Conservation (phyloP, 2,888 invertebrate genomes). For the Exephanes ischioxanthus region DNA sequence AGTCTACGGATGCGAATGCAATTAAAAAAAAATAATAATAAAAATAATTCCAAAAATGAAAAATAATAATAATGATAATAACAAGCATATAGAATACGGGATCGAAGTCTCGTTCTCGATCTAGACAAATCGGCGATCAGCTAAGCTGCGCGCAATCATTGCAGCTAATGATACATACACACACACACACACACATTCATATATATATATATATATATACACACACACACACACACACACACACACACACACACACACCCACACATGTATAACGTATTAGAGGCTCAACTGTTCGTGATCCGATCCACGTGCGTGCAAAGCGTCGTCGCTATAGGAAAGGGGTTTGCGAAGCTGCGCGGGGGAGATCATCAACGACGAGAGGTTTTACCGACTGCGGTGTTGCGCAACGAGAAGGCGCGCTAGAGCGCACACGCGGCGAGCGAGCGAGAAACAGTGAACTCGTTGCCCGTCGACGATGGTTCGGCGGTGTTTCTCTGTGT, state of each 20-base stretch:
- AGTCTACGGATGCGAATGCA: conserved; percentile 35
- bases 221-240: too few species aligned
- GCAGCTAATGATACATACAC: conserved; percentile 3
- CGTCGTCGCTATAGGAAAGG: neutral
- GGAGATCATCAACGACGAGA: conserved; percentile 1
- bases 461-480: neutral
- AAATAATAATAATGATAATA: neutral
- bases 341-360: conserved; percentile 18
- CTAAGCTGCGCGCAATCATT: neutral
- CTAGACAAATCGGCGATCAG: conserved; percentile 55
- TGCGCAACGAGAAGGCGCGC: conserved; percentile 20
- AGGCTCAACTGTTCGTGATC: neutral
- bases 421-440: neutral
- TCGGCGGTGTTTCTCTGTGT: conserved; percentile 37
- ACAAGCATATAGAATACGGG: conserved; percentile 25
- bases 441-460: conserved; percentile 6
- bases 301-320: neutral
- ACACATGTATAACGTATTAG: neutral
- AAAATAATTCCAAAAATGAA: conserved; percentile 4
- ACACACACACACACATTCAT: too few species aligned
- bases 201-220: too few species aligned
- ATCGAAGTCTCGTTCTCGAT: conserved; percentile 60
- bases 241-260: too few species aligned
- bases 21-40: conserved; percentile 2
- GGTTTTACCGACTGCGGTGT: neutral